Evolutionary conservation across 2,797 vertebrate genomes (phyloP), one percentile per base, ranked within the genome.

Genomic region (Bovichtus variegatus): DNA sequence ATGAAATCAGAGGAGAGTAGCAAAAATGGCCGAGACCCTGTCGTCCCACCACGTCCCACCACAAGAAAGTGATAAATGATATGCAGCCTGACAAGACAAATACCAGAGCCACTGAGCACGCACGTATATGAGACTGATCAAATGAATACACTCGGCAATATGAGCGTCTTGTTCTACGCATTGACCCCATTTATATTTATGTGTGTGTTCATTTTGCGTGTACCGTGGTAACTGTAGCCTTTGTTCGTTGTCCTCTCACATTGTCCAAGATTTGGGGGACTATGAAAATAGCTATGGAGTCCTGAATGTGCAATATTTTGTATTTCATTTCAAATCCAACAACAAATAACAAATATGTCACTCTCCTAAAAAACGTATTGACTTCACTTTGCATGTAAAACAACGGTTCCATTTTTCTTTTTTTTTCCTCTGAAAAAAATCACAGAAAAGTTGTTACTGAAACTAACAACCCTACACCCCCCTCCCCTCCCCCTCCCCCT

Each of bases 101-200:
- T 85, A 85, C 86, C 87, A 91, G 85, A 89, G 89, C 67, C 65
- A 46, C 59, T 58, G 61, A 71, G 29, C 53, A 25, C 61, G 21
- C 13, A 63, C 1, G 19, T 40, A 2, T 19, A 19, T 55, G 23
- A 63, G 10, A 68, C 1, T 59, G 63, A 77, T 55, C 23, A 47
- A 38, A 55, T 41, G 10, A 55, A 25, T 69, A 43, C 21, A 21
- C 2, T 31, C 36, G n/a, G 31, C n/a, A 23, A 36, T 72, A 46
- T 21, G 34, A 57, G 29, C 44, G 23, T 68, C 43, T 40, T n/a
- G 18, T 41, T 71, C 10, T 27, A 44, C n/a, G 12, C n/a, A 2
- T 5, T 64, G 23, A 61, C 21, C 6, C 46, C 6, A 62, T 63
- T 70, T 51, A n/a, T 62, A 29, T n/a, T n/a, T n/a, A n/a, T n/a